A percentile compares a stretch with the other conserved stretches of the same genome.
Evolutionary conservation across 1,140 invertebrate genomes (phyloP).

Genomic region (Phenacoccus solenopsis): DNA sequence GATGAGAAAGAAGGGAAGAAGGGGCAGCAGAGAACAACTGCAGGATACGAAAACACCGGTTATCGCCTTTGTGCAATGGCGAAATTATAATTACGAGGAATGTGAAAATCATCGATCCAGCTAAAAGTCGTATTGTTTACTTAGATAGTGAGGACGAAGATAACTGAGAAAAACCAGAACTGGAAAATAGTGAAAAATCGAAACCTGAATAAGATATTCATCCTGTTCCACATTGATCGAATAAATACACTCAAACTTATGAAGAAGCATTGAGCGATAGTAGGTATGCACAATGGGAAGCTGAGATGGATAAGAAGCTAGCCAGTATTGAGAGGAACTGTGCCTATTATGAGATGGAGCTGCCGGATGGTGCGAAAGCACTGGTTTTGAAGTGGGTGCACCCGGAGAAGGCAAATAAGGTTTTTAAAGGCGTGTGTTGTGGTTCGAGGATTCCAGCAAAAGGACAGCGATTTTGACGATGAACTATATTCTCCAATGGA

Average conservation of each 20-base stretch:
- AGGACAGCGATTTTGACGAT: slow-evolving; percentile 22
- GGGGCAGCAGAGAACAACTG: neutral
- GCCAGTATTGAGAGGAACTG: slow-evolving; percentile 23
- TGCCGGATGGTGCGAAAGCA: slow-evolving; percentile 21
- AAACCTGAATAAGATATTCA: too few species aligned
- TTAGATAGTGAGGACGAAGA: neutral
- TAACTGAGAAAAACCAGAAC: neutral
- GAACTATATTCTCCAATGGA: slow-evolving; percentile 26
- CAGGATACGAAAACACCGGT: neutral
- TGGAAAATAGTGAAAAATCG: too few species aligned
- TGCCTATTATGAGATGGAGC: slow-evolving; percentile 26
- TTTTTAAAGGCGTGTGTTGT: slow-evolving; percentile 26
- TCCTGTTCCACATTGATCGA: neutral
- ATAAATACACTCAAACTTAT: neutral
- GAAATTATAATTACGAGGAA: neutral
- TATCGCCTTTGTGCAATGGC: neutral
- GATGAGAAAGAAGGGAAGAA: slow-evolving; percentile 21
- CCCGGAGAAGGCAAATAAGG: slow-evolving; percentile 24
- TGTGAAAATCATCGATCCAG: neutral
- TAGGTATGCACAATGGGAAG: slow-evolving; percentile 16
- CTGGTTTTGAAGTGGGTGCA: slow-evolving; percentile 25
- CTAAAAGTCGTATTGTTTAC: neutral
- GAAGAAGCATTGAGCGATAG: neutral
- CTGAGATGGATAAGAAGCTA: slow-evolving; percentile 22
- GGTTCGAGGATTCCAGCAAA: slow-evolving; percentile 25